Conservation (phyloP, 2,113 vertebrate genomes). For the Enhydra lutris region DNA sequence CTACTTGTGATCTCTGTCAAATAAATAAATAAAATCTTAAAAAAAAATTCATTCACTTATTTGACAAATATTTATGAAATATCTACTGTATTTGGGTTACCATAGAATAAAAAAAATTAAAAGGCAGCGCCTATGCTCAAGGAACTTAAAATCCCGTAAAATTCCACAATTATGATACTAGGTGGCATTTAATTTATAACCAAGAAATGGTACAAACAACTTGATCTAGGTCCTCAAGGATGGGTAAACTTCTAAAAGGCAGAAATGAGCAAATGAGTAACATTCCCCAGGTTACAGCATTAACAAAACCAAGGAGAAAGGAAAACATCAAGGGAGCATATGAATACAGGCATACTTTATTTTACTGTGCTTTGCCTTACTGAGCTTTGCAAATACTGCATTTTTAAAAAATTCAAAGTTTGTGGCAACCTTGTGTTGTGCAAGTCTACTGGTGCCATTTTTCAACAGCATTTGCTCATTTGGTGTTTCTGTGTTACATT, state of each 20-base stretch:
- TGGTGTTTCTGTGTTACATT: background rate
- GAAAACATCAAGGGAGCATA: background rate
- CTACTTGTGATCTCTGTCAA: no score
- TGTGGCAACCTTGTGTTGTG: background rate
- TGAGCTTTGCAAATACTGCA: background rate
- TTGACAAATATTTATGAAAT: slow-evolving; percentile 31
- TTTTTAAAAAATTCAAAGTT: background rate
- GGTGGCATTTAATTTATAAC: background rate
- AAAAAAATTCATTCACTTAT: background rate
- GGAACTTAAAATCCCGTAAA: background rate
- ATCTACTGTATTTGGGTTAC: background rate
- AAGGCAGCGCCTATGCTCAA: background rate
- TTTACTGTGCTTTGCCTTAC: background rate
- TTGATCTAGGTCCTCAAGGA: slow-evolving; percentile 10
- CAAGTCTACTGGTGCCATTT: background rate
- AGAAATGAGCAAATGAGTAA: slow-evolving; percentile 23
- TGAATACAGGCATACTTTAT: background rate
- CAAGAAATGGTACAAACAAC: slow-evolving; percentile 7
- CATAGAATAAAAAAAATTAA: slow-evolving; percentile 11
- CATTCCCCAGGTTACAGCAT: background rate
- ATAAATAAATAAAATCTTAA: no score
- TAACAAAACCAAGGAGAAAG: background rate
- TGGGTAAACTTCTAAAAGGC: background rate
- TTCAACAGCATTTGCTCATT: background rate
- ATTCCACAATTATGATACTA: background rate